Conservation (phyloP, 2,113 vertebrate species). For the Vulpes lagopus region DNA sequence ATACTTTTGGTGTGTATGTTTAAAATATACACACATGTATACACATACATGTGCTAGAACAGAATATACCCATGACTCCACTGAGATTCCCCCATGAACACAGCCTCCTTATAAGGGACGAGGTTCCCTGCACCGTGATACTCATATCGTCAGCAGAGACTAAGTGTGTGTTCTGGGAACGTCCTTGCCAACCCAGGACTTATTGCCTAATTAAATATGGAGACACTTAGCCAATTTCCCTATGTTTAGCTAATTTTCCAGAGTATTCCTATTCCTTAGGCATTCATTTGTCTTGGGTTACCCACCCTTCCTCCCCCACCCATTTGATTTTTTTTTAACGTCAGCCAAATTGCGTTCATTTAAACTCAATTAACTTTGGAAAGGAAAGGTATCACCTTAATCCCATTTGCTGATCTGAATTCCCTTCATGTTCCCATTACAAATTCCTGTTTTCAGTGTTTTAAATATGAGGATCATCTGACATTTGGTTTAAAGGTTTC, state of each 20-base stretch:
- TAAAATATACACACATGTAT: too few species aligned
- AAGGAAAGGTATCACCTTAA: constrained; percentile 48
- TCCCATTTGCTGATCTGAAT: constrained; percentile 48
- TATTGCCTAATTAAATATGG: constrained; percentile 76
- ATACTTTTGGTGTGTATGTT: neutral
- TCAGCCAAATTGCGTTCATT: constrained; percentile 81
- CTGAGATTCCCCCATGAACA: constrained; percentile 61
- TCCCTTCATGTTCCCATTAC: constrained; percentile 43
- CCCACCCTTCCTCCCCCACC: constrained; percentile 44
- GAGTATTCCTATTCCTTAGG: constrained; percentile 70
- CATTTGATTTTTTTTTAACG: constrained; percentile 63
- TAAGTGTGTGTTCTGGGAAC: constrained; percentile 69
- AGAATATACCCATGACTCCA: constrained; percentile 43
- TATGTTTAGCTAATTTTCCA: constrained; percentile 54
- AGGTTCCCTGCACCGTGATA: constrained; percentile 22
- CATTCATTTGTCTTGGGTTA: constrained; percentile 78
- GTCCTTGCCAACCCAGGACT: constrained; percentile 57
- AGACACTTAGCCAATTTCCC: constrained; percentile 77
- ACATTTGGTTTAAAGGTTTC: constrained; percentile 69
- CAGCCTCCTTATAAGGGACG: neutral
- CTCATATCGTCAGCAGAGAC: neutral
- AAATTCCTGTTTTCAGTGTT: neutral
- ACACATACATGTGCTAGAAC: neutral
- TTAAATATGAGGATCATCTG: constrained; percentile 56
- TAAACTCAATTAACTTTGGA: constrained; percentile 78